Conservation (phyloP, 2,797 vertebrate genomes). For the Ptychobarbus kaznakovi region DNA sequence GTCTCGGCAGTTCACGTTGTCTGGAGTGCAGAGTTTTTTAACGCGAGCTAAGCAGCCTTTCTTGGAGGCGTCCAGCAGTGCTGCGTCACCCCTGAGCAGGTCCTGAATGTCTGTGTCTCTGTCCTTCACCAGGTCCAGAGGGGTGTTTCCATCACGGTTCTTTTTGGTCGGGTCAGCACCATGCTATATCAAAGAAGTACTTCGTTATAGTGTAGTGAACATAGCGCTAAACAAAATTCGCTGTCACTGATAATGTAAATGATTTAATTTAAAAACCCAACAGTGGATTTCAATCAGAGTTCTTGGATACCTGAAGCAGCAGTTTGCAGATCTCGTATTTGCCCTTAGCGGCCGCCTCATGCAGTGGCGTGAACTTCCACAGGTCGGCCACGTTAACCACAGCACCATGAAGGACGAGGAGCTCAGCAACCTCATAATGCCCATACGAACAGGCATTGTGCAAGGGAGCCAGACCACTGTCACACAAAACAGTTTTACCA, state of each 20-base stretch:
- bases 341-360: slow-evolving; percentile 83
- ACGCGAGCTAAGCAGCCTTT: slow-evolving; percentile 94
- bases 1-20: slow-evolving; percentile 96
- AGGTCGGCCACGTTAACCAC: slow-evolving; percentile 96
- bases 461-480: slow-evolving; percentile 91
- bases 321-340: slow-evolving; percentile 99
- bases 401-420: slow-evolving; percentile 92
- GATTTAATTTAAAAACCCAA: background rate
- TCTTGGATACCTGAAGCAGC: slow-evolving; percentile 85
- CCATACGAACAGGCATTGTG: slow-evolving; percentile 98
- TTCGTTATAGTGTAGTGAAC: background rate
- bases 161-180: slow-evolving; percentile 96
- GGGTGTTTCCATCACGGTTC: slow-evolving; percentile 94
- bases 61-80: slow-evolving; percentile 93
- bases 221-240: background rate
- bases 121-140: slow-evolving; percentile 95
- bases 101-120: slow-evolving; percentile 97
- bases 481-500: background rate
- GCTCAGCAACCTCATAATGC: slow-evolving; percentile 95
- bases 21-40: slow-evolving; percentile 91
- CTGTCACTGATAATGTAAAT: background rate
- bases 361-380: slow-evolving; percentile 91
- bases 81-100: slow-evolving; percentile 91
- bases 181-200: slow-evolving; percentile 65
- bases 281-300: background rate